Base-by-base conservation (phyloP, 2,797 vertebrate species). In the Macropodus opercularis region DNA sequence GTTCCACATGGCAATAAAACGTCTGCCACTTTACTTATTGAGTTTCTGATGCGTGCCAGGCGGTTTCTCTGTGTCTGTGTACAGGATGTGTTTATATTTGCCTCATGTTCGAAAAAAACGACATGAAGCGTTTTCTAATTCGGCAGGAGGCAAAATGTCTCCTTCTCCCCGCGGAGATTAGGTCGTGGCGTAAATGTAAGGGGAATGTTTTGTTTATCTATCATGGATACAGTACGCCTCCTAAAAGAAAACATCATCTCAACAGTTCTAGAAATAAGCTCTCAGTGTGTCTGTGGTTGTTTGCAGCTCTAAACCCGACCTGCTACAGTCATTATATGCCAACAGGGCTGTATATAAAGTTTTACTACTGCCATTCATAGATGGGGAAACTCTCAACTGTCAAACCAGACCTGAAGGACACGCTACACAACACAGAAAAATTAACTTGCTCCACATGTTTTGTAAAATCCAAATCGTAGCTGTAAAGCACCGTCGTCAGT, bases 21-120 rank as follows among this genome's bases (percentile, higher is more conserved):
- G 90, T 91, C 90, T 87, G 87, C 90, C 90, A 91, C 90, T 92
- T 92, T 91, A 87, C 89, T 90, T 91, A 90, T 88, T 90, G 87
- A 85, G 87, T 86, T 91, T 86, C 87, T 92, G 91, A 92, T 92
- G 85, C 81, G 77, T 70, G 83, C 92, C 91, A 93, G 88, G 89
- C 59, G 47, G 14, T 64, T 63, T 49, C 41, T 36, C 43, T 18
- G 6, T 32, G 48, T 63, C 51, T 81, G 66, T 64, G 40, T 60
- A 34, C 65, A 68, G 67, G 65, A 7, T 69, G 36, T 81, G 63
- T 65, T 49, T 72, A 34, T 50, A 21, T 40, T 64, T 56, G 38
- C 83, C 84, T 75, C n/a, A n/a, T 83, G 71, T 78, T 44, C 56
- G 69, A 51, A 65, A 27, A 35, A 75, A 77, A 74, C 32, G 56